Base-by-base conservation (phyloP, 2,797 vertebrate genomes). In the Mallotus villosus region DNA sequence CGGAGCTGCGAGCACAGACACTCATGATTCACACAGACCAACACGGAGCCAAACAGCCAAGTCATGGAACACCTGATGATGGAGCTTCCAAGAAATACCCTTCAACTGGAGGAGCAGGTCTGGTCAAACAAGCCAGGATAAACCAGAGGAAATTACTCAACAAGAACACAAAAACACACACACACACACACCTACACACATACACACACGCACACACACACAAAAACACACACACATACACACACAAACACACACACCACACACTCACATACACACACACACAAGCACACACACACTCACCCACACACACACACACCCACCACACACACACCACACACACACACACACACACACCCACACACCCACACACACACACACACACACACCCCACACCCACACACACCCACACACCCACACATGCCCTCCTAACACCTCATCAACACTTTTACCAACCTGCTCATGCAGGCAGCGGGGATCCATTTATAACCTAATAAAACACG, bases 401-500 rank as follows among this genome's bases (percentile, higher is more conserved):
- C n/a, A n/a, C n/a, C n/a, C n/a, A n/a, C n/a, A n/a, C n/a, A n/a
- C n/a, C n/a, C n/a, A n/a, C n/a, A n/a, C n/a, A n/a, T 4, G 1
- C 58, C 58, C 58, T 21, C n/a, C 21, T 22, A 60, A 14, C 22
- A 60, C 58, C n/a, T 22, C 58, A 22, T 25, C 58, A 22, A 53
- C 16, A 53, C 51, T 17, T 53, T 53, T n/a, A 53, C 51, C n/a
- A n/a, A 53, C 51, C 51, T n/a, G 19, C 51, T 53, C 51, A 53
- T 46, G 34, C 17, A 46, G 32, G 17, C 22, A 25, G 34, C 55
- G n/a, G 34, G 17, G 21, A 67, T 49, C 29, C 34, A 72, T 72
- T 66, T 46, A 72, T 59, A 53, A 59, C 25, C 17, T 14, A 19
- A 58, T 68, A 22, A 68, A 68, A 68, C 16, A 27, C 19, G 57